Evolutionary conservation across 2,113 vertebrate genomes (phyloP), one percentile per base, ranked within the genome.

Genomic region (Tinamus guttatus): DNA sequence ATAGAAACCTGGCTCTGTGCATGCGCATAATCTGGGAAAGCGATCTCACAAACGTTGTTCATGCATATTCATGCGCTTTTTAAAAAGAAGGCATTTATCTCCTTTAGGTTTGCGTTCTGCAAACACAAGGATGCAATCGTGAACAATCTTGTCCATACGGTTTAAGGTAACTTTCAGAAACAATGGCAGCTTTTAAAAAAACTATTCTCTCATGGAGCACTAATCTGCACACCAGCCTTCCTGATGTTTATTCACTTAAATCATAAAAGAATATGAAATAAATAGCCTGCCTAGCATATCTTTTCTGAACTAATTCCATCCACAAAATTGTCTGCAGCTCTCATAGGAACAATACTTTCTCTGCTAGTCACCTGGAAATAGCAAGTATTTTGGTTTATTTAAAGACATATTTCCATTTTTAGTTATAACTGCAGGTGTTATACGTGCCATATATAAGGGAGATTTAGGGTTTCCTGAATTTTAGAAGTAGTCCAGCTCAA

Each of bases 61-160:
- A 95, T 97, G 95, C 96, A 96, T 97, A 96, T 96, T 95, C 91
- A 96, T 85, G 56, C 27, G 47, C 14, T 15, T 90, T 93, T 95
- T 93, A 84, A 95, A 96, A 93, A 83, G 78, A 93, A 95, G 63
- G 80, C 87, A 92, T 93, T 94, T 91, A 64, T 93, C 79, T 93
- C 86, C 90, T 95, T 96, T 87, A 89, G 79, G 34, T 91, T 93
- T 91, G 21, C 68, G 32, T 93, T 92, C 81, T 89, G 54, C 63
- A 62, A 85, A 91, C 40, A 13, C 40, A 41, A 41, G 40, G 85
- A 43, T 45, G 64, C 92, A 89, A 90, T 89, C 6, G 0, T 79
- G 92, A 89, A 47, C 80, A 89, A 95, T 41, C 30, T 58, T 13
- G 32, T 89, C 60, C 36, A 68, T 45, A 78, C 30, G 68, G 30